phyloP scores from a whole-genome alignment of 2,797 vertebrate genomes.

The Lophotriccus pileatus region DNA sequence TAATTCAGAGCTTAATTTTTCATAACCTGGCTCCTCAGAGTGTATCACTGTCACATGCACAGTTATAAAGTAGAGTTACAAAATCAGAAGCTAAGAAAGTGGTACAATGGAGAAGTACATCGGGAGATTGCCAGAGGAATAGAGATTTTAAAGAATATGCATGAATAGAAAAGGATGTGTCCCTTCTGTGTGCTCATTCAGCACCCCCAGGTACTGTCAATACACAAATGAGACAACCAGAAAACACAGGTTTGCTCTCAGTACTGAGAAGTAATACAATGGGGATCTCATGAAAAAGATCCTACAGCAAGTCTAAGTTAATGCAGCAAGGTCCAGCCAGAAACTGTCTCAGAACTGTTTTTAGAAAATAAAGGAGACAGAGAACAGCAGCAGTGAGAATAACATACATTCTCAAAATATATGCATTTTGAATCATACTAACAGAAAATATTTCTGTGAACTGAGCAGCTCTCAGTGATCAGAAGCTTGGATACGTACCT shows the following conservation, averaged over 20 bases:
- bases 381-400: neutral
- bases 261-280: neutral
- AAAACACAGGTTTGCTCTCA: neutral
- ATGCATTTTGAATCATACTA: neutral
- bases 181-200: neutral
- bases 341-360: neutral
- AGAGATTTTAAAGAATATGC: neutral
- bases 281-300: neutral
- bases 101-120: neutral
- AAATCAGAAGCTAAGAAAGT: neutral
- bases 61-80: neutral
- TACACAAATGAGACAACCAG: neutral
- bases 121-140: neutral
- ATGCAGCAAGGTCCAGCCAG: neutral
- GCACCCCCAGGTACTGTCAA: neutral
- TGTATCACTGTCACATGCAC: neutral
- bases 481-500: neutral
- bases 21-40: neutral
- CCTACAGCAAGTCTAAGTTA: neutral
- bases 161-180: neutral
- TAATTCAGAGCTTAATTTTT: slow-evolving; percentile 1
- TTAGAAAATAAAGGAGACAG: neutral
- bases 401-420: neutral
- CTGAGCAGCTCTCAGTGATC: neutral
- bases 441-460: neutral